phyloP scores from a whole-genome alignment of 2,113 vertebrate genomes.

The Picathartes gymnocephalus region DNA sequence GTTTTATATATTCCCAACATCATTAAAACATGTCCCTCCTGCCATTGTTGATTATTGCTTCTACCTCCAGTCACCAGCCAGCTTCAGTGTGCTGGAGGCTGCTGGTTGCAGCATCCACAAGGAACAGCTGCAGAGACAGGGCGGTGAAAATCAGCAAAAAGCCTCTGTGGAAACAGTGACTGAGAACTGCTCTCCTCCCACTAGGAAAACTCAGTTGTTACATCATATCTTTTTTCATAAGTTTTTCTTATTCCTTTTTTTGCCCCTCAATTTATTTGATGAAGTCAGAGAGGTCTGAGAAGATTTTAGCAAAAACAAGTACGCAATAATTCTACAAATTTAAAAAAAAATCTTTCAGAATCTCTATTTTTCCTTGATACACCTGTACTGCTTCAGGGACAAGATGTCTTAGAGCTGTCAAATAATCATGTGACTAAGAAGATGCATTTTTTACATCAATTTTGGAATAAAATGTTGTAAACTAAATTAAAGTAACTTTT shows the following conservation, averaged over 20 bases:
- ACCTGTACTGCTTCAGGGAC: not conserved
- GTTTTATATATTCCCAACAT: conserved; percentile 8
- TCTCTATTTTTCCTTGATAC: not conserved
- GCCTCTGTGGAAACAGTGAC: not conserved
- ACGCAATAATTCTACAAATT: not conserved
- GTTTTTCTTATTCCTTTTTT: not conserved
- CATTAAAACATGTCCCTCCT: conserved; percentile 67
- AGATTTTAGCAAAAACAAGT: not conserved
- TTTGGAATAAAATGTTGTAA: not conserved
- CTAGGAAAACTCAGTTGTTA: not conserved
- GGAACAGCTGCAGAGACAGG: not conserved
- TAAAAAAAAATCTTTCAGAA: not conserved
- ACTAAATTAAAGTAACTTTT: not conserved
- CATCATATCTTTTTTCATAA: not conserved
- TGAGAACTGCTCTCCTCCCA: not conserved
- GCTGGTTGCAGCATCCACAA: not conserved
- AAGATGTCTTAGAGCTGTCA: not conserved
- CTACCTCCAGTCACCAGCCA: not conserved
- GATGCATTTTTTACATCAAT: not conserved
- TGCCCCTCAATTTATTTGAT: not conserved
- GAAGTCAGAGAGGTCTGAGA: not conserved
- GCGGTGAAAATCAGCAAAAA: not conserved
- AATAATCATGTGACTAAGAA: not conserved
- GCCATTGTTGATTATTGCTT: conserved; percentile 11
- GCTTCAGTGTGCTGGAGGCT: not conserved